These are phyloP conservation scores for Dipodomys stephensi DNA, from an alignment of 2,113 vertebrate species.

Conservation along the genomic window DNA sequence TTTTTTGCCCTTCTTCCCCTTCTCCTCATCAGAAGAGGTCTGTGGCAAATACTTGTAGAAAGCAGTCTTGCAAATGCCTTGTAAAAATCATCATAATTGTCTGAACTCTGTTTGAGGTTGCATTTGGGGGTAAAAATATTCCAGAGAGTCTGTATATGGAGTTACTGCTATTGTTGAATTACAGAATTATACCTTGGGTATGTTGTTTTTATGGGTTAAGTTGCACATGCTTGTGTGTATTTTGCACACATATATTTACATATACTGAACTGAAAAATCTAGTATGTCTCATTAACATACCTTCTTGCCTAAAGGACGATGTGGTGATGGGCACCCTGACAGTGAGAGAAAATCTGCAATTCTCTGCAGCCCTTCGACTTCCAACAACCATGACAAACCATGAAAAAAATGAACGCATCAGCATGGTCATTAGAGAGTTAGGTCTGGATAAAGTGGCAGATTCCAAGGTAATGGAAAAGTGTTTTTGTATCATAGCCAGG, in stretches of 20 bases:
- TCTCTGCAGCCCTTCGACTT: conserved; percentile 96
- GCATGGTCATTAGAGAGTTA: conserved; percentile 91
- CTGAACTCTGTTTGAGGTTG: neutral
- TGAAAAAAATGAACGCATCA: conserved; percentile 92
- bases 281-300: neutral
- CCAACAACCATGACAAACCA: conserved; percentile 87
- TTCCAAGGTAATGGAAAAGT: conserved; percentile 88
- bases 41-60: neutral
- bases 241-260: neutral
- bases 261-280: neutral
- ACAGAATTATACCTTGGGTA: neutral
- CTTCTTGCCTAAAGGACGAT: conserved; percentile 89
- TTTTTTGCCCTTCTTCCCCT: neutral
- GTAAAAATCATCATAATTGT: neutral
- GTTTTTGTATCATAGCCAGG: neutral
- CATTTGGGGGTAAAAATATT: too few relatives aligned
- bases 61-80: neutral
- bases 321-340: conserved; percentile 97
- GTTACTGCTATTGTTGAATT: neutral
- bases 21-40: neutral
- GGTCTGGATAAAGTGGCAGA: conserved; percentile 95
- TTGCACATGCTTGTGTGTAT: neutral
- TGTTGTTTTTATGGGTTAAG: neutral
- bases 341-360: conserved; percentile 95
- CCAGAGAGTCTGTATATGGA: neutral